A percentile compares a stretch with the other conserved stretches of the same genome.
phyloP scores from a whole-genome alignment of 2,888 invertebrate species.

The Troides helena region DNA sequence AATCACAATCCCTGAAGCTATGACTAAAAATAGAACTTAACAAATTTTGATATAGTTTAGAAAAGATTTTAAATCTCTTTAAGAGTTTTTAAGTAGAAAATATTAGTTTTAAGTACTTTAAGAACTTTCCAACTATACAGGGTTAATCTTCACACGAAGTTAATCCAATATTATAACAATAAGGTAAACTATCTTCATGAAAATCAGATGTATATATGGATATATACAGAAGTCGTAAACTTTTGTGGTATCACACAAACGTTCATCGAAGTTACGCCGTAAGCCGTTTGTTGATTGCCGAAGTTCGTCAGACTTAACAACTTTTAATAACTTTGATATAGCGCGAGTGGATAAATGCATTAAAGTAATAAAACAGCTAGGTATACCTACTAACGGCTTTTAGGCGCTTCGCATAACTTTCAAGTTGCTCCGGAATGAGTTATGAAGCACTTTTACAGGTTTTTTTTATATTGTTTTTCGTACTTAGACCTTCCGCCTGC shows the following conservation, averaged over 20 bases:
- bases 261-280: constrained; percentile 26
- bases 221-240: constrained; percentile 19
- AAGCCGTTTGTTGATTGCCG: constrained; percentile 27
- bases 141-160: too few species aligned
- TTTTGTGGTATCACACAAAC: constrained; percentile 21
- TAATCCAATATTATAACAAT: too few species aligned
- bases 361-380: constrained; percentile 23
- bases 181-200: too few species aligned
- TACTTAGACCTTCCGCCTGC: too few species aligned
- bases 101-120: too few species aligned
- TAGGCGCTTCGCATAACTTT: constrained; percentile 16
- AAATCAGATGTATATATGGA: constrained; percentile 3
- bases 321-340: constrained; percentile 29
- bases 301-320: constrained; percentile 24
- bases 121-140: too few species aligned
- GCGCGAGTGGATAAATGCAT: constrained; percentile 29
- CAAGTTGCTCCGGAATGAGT: constrained; percentile 14
- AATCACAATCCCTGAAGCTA: too few species aligned
- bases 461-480: constrained; percentile 2
- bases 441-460: constrained; percentile 19
- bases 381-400: constrained; percentile 22
- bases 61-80: too few species aligned
- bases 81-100: too few species aligned
- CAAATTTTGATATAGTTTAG: too few species aligned
- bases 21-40: too few species aligned